Evolutionary conservation across 2,113 vertebrate genomes (phyloP).

Genomic region (Heteronetta atricapilla): DNA sequence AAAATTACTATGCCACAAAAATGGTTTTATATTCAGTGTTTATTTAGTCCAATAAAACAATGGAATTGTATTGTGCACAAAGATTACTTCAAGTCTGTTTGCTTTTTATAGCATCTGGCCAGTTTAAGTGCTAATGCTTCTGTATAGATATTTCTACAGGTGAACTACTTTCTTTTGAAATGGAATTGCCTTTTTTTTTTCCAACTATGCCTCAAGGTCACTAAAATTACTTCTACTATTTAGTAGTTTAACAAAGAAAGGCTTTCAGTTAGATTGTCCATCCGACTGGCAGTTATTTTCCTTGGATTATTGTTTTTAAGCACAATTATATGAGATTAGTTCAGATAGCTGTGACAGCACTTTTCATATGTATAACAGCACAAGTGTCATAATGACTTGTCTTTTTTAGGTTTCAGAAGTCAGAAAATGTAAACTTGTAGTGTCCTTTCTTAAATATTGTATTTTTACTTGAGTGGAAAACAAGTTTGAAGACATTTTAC

Average conservation of each 20-base stretch:
- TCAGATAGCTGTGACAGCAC: neutral
- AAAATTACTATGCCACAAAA: neutral
- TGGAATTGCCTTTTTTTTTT: neutral
- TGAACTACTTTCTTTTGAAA: neutral
- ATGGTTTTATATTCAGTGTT: neutral
- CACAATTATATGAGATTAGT: neutral
- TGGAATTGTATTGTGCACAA: neutral
- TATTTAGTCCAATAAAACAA: neutral
- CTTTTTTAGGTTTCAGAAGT: neutral
- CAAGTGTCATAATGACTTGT: neutral
- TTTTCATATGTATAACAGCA: neutral
- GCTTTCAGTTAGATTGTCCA: neutral
- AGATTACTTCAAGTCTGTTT: neutral
- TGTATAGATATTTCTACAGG: neutral
- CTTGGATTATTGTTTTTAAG: neutral
- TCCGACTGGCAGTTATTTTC: neutral
- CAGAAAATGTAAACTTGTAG: neutral
- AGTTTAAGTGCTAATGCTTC: neutral
- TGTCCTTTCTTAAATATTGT: neutral
- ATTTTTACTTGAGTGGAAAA: neutral
- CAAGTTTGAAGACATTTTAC: neutral
- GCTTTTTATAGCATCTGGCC: neutral
- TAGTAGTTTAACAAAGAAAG: neutral
- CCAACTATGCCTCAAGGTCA: neutral
- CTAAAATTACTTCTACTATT: neutral